Evolutionary conservation across 2,888 invertebrate species (phyloP), one percentile per base, ranked within the genome.

Genomic region (Lasioglossum morio): DNA sequence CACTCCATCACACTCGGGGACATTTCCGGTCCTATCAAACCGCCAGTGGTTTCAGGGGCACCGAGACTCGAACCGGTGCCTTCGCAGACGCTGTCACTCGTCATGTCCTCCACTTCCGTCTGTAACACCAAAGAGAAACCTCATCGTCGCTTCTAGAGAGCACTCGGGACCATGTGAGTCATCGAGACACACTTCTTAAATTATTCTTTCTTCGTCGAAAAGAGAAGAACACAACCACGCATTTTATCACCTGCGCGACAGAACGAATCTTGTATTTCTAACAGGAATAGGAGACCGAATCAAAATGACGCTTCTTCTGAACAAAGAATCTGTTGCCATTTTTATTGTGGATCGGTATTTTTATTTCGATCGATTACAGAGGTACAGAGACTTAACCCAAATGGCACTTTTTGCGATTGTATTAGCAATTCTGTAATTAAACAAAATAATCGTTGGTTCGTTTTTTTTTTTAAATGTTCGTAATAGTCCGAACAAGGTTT

Each of bases 1-100:
- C 95, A 95, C 90, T 94, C 94, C 94, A 95, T 94, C 81, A 87
- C 82, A 97, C 96, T 89, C 97, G 97, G 96, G 98, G 99, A 98
- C 98, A 99, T 94, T 97, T 97, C 94, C 97, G 97, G 83, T 78
- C 92, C 92, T 82, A 92, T 82, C 66, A 91, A 77, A 37, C 88
- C 79, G 37, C 88, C 87, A 43, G 87, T 87, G 73, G 34, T 85
- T 85, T 90, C 93, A 88, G 85, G 87, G 37, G 82, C 72, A n/a
- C 87, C 87, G 79, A 93, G 90, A 84, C 80, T 92, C 76, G 92
- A 87, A 69, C 92, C 90, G 46, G 88, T 87, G 72, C 92, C 92
- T 80, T 94, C 93, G 91, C 94, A 94, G 48, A 91, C 91, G 53
- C 91, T 88, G 79, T 94, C 94, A 74, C 92, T 88, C 83, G 91